Evolutionary conservation across 2,888 invertebrate genomes (phyloP), one percentile per base, ranked within the genome.

Genomic region (Acholoe squamosa): DNA sequence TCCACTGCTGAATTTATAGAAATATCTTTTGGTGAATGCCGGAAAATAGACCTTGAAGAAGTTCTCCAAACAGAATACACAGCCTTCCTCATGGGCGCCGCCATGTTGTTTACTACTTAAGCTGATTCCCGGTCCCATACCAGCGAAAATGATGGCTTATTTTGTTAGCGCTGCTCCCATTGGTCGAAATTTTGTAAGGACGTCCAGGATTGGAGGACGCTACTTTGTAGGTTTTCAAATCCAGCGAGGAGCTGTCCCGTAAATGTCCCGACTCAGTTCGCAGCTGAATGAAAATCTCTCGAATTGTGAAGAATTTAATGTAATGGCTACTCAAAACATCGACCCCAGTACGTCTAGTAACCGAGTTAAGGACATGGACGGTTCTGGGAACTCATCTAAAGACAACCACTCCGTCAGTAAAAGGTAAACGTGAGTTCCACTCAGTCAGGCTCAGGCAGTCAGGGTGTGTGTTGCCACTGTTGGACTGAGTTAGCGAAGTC

Each of bases 381-480:
- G 89, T 22, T 28, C 56, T 28, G 90, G 89, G 25, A 92, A 77
- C 52, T 76, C 52, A 43, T 56, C 90, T 16, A 92, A 92, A 56
- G 92, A 92, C 61, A 91, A 89, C 43, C 92, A 92, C 84, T 92
- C 92, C 5, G 92, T 92, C 51, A 92, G 91, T 43, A 92, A 92
- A 91, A 91, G 92, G 92, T 92, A 84, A 33, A n/a, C 16, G n/a
- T n/a, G n/a, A n/a, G n/a, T n/a, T n/a, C n/a, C n/a, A n/a, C n/a
- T n/a, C n/a, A n/a, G n/a, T n/a, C n/a, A n/a, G n/a, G n/a, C n/a
- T n/a, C n/a, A n/a, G n/a, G n/a, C n/a, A n/a, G n/a, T n/a, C n/a
- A n/a, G n/a, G n/a, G n/a, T n/a, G n/a, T n/a, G n/a, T n/a, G n/a
- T n/a, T n/a, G n/a, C n/a, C n/a, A n/a, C n/a, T n/a, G n/a, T n/a